A percentile compares a stretch with the other conserved stretches of the same genome.
These are phyloP conservation scores for Ptilonorhynchus violaceus DNA, from an alignment of 2,113 vertebrate species.

Conservation along the genomic window DNA sequence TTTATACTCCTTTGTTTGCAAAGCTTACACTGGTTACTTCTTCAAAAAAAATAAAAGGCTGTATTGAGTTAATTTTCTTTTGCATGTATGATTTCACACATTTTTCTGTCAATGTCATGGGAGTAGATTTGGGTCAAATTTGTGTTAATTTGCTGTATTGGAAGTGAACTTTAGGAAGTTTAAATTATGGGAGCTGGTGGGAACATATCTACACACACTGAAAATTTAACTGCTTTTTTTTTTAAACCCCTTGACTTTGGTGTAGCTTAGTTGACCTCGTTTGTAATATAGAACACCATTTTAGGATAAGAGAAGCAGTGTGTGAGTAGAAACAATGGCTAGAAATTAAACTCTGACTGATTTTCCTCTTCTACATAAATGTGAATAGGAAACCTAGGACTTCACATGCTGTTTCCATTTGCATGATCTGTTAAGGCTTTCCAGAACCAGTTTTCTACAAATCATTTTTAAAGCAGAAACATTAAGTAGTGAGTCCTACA, in stretches of 20 bases:
- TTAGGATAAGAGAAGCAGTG: neutral
- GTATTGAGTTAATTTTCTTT: neutral
- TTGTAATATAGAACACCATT: neutral
- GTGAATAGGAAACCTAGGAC: neutral
- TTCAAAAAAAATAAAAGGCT: neutral
- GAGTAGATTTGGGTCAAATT: neutral
- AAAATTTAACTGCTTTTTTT: neutral
- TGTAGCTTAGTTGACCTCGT: neutral
- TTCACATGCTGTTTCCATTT: neutral
- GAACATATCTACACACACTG: neutral
- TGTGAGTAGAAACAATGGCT: neutral
- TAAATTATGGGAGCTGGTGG: neutral
- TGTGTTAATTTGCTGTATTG: neutral
- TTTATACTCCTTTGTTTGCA: neutral
- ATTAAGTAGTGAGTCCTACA: neutral
- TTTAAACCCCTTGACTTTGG: neutral
- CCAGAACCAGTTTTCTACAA: neutral
- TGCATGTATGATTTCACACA: neutral
- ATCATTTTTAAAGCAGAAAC: neutral
- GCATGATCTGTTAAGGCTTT: neutral
- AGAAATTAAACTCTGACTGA: neutral
- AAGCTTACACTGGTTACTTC: neutral
- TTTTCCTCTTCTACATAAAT: neutral
- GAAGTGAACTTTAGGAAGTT: neutral
- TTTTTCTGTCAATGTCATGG: neutral